A percentile compares a stretch with the other conserved stretches of the same genome.
phyloP scores from a whole-genome alignment of 2,113 vertebrate species.

The Protobothrops mucrosquamatus region DNA sequence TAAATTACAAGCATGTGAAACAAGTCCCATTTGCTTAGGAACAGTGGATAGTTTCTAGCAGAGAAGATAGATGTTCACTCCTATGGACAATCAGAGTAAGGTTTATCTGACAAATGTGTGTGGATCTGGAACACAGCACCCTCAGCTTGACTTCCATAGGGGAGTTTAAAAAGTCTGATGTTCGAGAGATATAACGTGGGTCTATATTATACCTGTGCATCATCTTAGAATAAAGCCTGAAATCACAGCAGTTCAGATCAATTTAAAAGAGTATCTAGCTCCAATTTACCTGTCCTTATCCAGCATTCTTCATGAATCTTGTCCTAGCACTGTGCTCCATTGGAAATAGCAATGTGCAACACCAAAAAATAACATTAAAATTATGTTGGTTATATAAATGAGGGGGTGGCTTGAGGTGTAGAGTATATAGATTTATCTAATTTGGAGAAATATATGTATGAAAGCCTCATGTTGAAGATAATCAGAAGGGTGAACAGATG shows the following conservation, averaged over 20 bases:
- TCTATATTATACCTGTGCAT: background rate
- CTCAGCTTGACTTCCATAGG: background rate
- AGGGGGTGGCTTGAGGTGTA: background rate
- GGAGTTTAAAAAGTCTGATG: background rate
- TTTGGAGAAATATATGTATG: background rate
- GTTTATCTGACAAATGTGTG: background rate
- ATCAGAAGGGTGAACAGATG: background rate
- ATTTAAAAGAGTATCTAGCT: background rate
- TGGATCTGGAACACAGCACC: background rate
- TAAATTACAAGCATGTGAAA: background rate
- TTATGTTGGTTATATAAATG: background rate
- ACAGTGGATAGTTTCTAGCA: background rate
- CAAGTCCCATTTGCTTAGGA: too few relatives aligned
- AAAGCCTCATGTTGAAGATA: background rate
- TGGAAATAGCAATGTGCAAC: background rate
- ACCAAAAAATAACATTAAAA: background rate
- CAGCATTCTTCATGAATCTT: background rate
- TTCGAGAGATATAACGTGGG: background rate
- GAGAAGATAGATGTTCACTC: background rate
- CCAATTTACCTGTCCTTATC: background rate
- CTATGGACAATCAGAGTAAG: too few relatives aligned
- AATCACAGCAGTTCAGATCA: background rate
- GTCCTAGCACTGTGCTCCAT: background rate
- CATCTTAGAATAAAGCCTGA: background rate
- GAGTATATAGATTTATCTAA: background rate